Conservation (phyloP, 2,797 vertebrate species). For the Ambastaia sidthimunki region DNA sequence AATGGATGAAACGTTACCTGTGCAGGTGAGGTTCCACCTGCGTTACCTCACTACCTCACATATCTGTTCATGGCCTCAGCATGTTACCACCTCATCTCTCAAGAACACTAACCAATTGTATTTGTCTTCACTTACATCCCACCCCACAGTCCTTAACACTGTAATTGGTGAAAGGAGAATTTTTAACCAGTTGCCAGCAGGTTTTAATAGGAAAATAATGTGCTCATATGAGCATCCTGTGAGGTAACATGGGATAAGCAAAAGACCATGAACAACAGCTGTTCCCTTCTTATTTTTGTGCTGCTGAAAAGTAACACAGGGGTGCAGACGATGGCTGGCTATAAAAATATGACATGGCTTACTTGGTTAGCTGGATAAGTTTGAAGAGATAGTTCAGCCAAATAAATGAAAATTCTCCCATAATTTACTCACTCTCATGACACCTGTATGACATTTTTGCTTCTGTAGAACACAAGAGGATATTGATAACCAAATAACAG, state of each 20-base stretch:
- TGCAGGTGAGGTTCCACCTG: not conserved
- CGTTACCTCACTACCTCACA: constrained; percentile 29
- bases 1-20: constrained; percentile 42
- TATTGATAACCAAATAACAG: too few relatives aligned
- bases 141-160: constrained; percentile 11
- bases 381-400: too few relatives aligned
- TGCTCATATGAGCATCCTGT: constrained; percentile 44
- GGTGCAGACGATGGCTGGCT: constrained; percentile 50
- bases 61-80: constrained; percentile 44
- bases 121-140: constrained; percentile 38
- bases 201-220: constrained; percentile 62
- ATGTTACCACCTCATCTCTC: constrained; percentile 22
- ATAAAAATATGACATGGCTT: constrained; percentile 3
- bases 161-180: constrained; percentile 36
- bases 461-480: too few relatives aligned
- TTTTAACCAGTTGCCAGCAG: constrained; percentile 50
- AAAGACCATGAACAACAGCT: constrained; percentile 61
- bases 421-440: too few relatives aligned
- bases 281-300: constrained; percentile 56
- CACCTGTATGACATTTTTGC: too few relatives aligned
- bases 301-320: constrained; percentile 36
- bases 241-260: constrained; percentile 53
- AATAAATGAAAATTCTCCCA: too few relatives aligned
- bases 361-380: not conserved
- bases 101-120: not conserved